These are phyloP conservation scores for Myrmophylax atrothorax DNA, from an alignment of 2,113 vertebrate species.

Conservation along the genomic window DNA sequence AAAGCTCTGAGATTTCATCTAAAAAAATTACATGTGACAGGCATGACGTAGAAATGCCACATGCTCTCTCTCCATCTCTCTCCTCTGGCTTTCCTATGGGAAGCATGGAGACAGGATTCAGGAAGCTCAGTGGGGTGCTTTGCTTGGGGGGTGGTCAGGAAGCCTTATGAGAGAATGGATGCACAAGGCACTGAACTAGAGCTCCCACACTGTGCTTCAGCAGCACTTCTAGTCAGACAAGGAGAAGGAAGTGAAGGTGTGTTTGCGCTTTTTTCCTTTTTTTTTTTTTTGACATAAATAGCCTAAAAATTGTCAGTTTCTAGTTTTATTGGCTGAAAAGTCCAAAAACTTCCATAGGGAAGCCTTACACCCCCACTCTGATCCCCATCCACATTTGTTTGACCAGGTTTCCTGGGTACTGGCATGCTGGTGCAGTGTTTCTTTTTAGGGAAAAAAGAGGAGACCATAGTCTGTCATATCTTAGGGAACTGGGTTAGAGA, in stretches of 20 bases:
- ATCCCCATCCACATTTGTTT: background rate
- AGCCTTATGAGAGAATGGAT: background rate
- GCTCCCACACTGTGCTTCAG: background rate
- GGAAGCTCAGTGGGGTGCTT: background rate
- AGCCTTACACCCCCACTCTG: background rate
- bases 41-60: background rate
- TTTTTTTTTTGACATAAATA: background rate
- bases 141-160: background rate
- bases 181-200: background rate
- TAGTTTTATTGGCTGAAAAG: background rate
- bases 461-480: constrained; percentile 51
- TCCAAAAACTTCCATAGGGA: background rate
- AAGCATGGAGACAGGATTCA: background rate
- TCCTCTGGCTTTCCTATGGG: background rate
- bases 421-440: background rate
- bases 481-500: constrained; percentile 42
- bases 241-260: background rate
- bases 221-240: background rate
- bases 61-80: background rate
- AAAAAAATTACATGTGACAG: background rate
- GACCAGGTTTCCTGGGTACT: background rate
- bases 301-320: background rate
- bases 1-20: background rate
- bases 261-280: background rate
- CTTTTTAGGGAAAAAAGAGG: constrained; percentile 25